Percentiles rank a stretch among this genome's conserved stretches.
These are phyloP conservation scores for Nasonovia ribisnigri DNA, from an alignment of 2,888 invertebrate genomes.

Conservation along the genomic window DNA sequence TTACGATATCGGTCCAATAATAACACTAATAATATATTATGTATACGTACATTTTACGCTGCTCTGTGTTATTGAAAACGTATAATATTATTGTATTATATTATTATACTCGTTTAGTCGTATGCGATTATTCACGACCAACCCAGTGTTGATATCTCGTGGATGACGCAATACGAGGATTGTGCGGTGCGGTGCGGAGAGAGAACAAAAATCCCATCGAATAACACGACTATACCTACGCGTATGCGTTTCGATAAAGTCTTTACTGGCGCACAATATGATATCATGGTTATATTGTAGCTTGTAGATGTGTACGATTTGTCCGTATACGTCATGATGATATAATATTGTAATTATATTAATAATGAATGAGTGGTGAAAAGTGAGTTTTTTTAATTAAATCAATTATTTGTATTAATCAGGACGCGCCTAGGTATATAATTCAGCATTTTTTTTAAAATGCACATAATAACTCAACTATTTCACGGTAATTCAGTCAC, in stretches of 20 bases:
- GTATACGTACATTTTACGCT: not conserved
- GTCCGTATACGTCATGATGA: not conserved
- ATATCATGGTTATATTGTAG: no score
- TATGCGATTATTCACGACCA: not conserved
- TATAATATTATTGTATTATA: slow-evolving; percentile 6
- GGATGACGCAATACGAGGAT: not conserved
- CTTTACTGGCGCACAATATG: not conserved
- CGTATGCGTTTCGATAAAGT: not conserved
- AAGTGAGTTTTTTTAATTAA: not conserved
- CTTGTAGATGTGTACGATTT: not conserved
- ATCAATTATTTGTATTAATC: not conserved
- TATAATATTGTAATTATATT: not conserved
- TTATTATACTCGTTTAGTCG: not conserved
- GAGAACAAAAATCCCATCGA: not conserved
- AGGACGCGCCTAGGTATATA: not conserved
- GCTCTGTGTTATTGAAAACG: not conserved
- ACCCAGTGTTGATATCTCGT: not conserved
- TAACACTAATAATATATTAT: not conserved
- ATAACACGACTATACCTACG: not conserved
- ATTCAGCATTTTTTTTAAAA: not conserved
- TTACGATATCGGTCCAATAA: not conserved
- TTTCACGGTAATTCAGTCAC: not conserved
- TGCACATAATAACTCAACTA: not conserved
- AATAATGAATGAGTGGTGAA: not conserved
- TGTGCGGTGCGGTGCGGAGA: not conserved